Evolutionary conservation across 2,113 vertebrate species (phyloP), one percentile per base, ranked within the genome.

Genomic region (Myotis lucifugus): DNA sequence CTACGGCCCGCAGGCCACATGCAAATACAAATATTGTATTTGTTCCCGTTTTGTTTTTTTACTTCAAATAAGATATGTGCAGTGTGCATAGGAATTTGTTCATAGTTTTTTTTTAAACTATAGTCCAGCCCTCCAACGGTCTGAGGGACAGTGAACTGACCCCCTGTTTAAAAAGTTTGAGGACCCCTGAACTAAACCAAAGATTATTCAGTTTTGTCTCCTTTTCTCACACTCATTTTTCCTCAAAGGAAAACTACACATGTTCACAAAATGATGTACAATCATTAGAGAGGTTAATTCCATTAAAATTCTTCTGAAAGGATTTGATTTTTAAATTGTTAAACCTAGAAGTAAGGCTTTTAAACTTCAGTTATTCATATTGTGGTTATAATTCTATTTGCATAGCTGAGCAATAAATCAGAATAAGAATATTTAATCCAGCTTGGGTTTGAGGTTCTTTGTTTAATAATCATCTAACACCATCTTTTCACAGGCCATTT

Each of bases 401-500:
- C 77, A 86, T 21, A 74, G 74, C 21, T 94, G 29, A 95, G 23
- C 27, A 34, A 21, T 88, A 92, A 84, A 85, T 88, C 87, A 96
- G 59, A 93, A 40, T 66, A 76, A 84, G 56, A 79, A 40, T 79
- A 93, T 72, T 92, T 81, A 74, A 34, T 79, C 21, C 25, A 85
- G 25, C 52, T 72, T 77, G 76, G n/a, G 74, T 83, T 11, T 83
- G 34, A 94, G 52, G 82, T 69, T 92, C 34, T 76, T 52, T 90
- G 85, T 73, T 85, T 90, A 88, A 85, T 85, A 95, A 95, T 95
- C 85, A 93, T 9, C 59, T 27, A 92, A 84, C 7, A 66, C 29
- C 52, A 52, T 81, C 59, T 95, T 93, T 96, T 76, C 82, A 85
- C 23, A 91, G 85, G 66, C 66, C 40, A 89, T 69, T 96, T 94